Evolutionary conservation across 2,113 vertebrate species (phyloP).

Genomic region (Ameiurus melas): DNA sequence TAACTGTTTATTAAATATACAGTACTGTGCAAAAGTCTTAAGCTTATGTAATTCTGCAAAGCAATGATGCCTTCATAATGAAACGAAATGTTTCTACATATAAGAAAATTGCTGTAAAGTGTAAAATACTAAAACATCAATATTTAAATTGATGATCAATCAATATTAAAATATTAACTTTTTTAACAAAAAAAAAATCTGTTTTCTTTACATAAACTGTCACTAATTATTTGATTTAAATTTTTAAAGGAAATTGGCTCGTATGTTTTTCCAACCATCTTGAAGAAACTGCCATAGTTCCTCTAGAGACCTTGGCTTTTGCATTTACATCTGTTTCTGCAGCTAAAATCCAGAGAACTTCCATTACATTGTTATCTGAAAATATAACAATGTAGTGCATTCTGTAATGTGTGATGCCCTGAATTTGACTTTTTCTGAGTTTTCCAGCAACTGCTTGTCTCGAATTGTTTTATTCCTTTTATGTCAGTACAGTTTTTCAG

Average conservation of each 20-base stretch:
- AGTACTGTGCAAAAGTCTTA: neutral
- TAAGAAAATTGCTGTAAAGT: neutral
- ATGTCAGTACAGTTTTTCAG: neutral
- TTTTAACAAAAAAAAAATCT: neutral
- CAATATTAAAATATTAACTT: too few species aligned
- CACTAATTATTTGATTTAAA: neutral
- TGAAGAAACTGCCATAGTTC: neutral
- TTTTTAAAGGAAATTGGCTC: neutral
- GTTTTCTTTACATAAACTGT: neutral
- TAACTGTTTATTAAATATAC: neutral
- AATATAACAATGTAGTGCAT: neutral
- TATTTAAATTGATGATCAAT: too few species aligned
- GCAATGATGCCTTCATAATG: neutral
- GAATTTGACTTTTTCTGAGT: too few species aligned
- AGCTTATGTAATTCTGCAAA: neutral
- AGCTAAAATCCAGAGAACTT: neutral
- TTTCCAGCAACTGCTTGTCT: too few species aligned
- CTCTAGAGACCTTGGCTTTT: neutral
- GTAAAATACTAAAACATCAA: neutral
- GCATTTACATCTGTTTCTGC: neutral
- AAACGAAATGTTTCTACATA: neutral
- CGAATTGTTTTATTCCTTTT: neutral
- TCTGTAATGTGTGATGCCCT: neutral
- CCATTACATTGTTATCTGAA: neutral
- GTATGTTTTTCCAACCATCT: neutral